Conservation (phyloP, 2,113 vertebrate genomes). For the Scatophagus argus region DNA sequence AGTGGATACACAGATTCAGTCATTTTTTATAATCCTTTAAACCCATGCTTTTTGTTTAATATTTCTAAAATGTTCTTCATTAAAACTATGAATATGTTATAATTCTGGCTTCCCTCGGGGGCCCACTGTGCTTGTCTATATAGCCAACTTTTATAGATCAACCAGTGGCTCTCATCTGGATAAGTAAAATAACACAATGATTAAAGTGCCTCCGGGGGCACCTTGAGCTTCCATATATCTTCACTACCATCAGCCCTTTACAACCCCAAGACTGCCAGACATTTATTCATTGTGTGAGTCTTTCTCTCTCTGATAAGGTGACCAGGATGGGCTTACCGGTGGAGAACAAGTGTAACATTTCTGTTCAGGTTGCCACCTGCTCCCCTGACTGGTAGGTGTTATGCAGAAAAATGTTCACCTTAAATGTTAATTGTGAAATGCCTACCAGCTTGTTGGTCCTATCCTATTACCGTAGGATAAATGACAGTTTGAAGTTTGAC, state of each 20-base stretch:
- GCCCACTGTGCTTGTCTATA: neutral
- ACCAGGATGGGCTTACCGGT: constrained; percentile 80
- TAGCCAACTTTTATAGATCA: constrained; percentile 28
- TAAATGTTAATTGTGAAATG: neutral
- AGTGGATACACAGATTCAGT: neutral
- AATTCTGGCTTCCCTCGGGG: neutral
- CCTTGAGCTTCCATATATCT: constrained; percentile 24
- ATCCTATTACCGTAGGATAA: neutral
- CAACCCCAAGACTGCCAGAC: constrained; percentile 7
- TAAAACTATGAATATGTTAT: neutral
- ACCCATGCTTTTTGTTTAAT: neutral
- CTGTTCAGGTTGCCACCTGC: constrained; percentile 89
- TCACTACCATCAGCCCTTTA: neutral
- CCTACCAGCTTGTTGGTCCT: neutral
- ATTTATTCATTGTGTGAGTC: constrained; percentile 29
- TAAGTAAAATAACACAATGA: constrained; percentile 55
- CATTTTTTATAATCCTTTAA: neutral
- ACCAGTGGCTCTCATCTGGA: constrained; percentile 28
- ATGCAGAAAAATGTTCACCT: neutral
- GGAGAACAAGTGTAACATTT: constrained; percentile 84
- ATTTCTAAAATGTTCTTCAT: neutral
- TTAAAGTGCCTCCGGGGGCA: constrained; percentile 34
- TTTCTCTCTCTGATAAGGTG: constrained; percentile 79
- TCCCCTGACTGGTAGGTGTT: constrained; percentile 89
- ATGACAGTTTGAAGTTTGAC: neutral